Base-by-base conservation (phyloP, 37 sponge, comb jelly and placozoan species). In the Aplysina aerophoba region DNA sequence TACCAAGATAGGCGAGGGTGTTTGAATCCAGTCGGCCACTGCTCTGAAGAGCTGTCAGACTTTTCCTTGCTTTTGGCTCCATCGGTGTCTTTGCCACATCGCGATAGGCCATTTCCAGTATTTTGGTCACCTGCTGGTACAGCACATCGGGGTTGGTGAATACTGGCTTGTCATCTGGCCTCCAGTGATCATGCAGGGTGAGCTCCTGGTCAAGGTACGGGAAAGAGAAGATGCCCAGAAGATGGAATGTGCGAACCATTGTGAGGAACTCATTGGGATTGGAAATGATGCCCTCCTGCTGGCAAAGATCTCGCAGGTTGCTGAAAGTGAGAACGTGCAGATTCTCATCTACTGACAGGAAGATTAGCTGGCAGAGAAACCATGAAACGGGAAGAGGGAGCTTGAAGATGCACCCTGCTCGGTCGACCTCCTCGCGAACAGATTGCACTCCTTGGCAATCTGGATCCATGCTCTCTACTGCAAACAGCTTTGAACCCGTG, bases 111-210 rank as follows among this genome's bases (percentile, higher is more conserved):
- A 65, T 30, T 16, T 65, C 66, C 6, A 65, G 27, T 16, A 65
- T 20, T 12, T 25, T 65, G 66, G 66, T 65, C 12, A 65, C 66
- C 27, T 65, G 66, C 22, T 65, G 22, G 22, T 20, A 65, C 30
- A 65, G 66, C 11, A 65, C 66, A 65, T 65, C 22, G 11, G 66
- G 66, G 22, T 65, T 16, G 22, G 66, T 65, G 66, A 65, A 65
- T 30, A 65, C 66, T 30, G 66, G 66, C 27, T 25, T 8, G 66
- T 20, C 6, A n/a, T n/a, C n/a, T n/a, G n/a, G n/a, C 6, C 6
- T 25, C 22, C 22, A 30, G 12, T 20, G 22, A 8, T 65, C 66
- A 30, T 65, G 11, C 30, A 12, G 11, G 11, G 27, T 16, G 22
- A 30, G 11, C 11, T 11, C 19, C 11, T 20, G 19, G 12, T 65